A percentile compares a stretch with the other conserved stretches of the same genome.
These are phyloP conservation scores for Thumatha senex DNA, from an alignment of 2,888 invertebrate genomes.

Conservation along the genomic window DNA sequence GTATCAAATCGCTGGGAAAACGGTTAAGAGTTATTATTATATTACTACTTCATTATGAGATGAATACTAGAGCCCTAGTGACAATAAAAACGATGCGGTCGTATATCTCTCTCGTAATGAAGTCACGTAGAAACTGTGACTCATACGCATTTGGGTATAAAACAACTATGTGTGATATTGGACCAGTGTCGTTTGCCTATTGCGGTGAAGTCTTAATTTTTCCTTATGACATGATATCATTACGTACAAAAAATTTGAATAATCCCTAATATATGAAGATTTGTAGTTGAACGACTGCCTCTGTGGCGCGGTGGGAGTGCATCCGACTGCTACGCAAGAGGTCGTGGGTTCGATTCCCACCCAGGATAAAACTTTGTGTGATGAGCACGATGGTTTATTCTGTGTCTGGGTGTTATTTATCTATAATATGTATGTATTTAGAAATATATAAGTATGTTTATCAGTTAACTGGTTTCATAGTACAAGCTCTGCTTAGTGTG, in stretches of 20 bases:
- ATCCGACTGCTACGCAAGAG: no score
- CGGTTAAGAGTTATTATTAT: constrained; percentile 18
- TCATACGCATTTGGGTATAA: constrained; percentile 16
- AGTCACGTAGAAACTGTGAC: constrained; percentile 27
- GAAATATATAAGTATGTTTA: no score
- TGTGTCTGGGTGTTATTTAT: no score
- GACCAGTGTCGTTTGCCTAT: constrained; percentile 3
- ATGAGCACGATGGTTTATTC: no score
- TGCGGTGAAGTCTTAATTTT: constrained; percentile 11
- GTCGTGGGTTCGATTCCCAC: no score
- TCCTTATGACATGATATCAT: constrained; percentile 21
- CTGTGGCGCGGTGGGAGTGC: no score
- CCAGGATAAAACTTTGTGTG: no score
- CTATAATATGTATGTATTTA: no score
- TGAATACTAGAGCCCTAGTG: constrained; percentile 16
- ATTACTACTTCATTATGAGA: constrained; percentile 21
- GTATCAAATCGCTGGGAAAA: constrained; percentile 13
- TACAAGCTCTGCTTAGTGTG: no score
- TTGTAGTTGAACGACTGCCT: not conserved
- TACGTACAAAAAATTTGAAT: not conserved
- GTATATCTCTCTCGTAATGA: constrained; percentile 20
- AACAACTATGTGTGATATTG: constrained; percentile 7
- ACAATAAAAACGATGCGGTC: constrained; percentile 9
- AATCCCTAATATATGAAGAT: not conserved
- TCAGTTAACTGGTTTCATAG: no score